Evolutionary conservation across 1,140 invertebrate genomes (phyloP).

Genomic region (Brachionus asplanchnoidis): DNA sequence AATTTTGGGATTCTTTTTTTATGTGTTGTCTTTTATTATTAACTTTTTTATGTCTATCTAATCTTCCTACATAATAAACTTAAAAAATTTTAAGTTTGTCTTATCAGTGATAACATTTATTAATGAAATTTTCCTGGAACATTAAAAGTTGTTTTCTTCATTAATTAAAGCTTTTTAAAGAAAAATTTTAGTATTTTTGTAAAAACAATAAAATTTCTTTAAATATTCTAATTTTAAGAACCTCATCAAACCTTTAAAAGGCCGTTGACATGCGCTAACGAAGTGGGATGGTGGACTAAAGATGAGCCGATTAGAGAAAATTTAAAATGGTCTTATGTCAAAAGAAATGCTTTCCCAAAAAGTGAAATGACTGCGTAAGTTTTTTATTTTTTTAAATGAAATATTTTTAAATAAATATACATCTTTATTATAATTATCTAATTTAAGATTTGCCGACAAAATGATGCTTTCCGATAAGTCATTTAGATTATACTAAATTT

Average conservation of each 20-base stretch:
- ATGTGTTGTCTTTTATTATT: too few species aligned
- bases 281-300: constrained; percentile 41
- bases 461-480: constrained; percentile 31
- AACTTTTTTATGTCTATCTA: too few species aligned
- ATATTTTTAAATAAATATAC: too few species aligned
- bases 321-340: constrained; percentile 13
- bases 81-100: too few species aligned
- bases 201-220: too few species aligned
- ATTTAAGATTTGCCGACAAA: constrained; percentile 13
- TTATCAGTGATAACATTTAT: too few species aligned
- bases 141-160: not conserved
- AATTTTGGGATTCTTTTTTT: too few species aligned
- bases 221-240: not conserved
- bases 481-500: constrained; percentile 27
- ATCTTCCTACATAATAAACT: too few species aligned
- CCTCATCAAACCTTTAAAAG: constrained; percentile 15
- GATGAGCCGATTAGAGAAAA: constrained; percentile 29
- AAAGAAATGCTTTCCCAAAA: constrained; percentile 20
- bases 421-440: not conserved
- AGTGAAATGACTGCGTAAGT: constrained; percentile 35
- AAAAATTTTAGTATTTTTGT: too few species aligned
- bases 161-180: too few species aligned
- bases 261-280: constrained; percentile 2
- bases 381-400: not conserved
- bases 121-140: too few species aligned